Evolutionary conservation across 2,113 vertebrate genomes (phyloP).

Genomic region (Daubentonia madagascariensis): DNA sequence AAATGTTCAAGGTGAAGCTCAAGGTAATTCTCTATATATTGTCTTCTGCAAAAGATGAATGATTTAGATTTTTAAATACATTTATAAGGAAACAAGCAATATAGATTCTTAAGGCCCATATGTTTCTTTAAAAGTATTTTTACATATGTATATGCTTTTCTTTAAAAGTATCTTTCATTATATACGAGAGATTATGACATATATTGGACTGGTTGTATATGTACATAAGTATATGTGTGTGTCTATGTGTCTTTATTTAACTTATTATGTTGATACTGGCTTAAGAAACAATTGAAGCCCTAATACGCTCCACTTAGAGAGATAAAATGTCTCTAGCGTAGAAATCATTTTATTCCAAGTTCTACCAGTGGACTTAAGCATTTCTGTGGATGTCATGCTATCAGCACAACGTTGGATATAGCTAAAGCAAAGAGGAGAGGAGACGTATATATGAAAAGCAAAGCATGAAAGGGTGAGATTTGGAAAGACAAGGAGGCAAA

Average conservation of each 20-base stretch:
- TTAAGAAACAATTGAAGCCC: background rate
- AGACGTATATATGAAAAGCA: background rate
- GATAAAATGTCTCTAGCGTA: background rate
- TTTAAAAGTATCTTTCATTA: background rate
- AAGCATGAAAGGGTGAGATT: background rate
- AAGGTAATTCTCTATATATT: background rate
- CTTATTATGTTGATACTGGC: background rate
- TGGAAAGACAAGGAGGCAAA: background rate
- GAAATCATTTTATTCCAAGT: background rate
- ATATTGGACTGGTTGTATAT: background rate
- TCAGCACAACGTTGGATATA: background rate
- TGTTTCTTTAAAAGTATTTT: background rate
- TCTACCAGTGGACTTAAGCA: background rate
- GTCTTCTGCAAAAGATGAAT: background rate
- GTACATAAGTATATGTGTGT: background rate
- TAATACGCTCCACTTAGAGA: background rate
- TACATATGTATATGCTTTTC: background rate
- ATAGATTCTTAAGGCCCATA: background rate
- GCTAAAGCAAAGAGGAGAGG: background rate
- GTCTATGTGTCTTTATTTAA: background rate
- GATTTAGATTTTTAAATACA: background rate
- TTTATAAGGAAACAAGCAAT: background rate
- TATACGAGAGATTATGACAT: background rate
- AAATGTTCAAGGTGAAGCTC: background rate
- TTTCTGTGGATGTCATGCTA: background rate